phyloP scores from a whole-genome alignment of 2,113 vertebrate genomes.

The Macaca nemestrina region DNA sequence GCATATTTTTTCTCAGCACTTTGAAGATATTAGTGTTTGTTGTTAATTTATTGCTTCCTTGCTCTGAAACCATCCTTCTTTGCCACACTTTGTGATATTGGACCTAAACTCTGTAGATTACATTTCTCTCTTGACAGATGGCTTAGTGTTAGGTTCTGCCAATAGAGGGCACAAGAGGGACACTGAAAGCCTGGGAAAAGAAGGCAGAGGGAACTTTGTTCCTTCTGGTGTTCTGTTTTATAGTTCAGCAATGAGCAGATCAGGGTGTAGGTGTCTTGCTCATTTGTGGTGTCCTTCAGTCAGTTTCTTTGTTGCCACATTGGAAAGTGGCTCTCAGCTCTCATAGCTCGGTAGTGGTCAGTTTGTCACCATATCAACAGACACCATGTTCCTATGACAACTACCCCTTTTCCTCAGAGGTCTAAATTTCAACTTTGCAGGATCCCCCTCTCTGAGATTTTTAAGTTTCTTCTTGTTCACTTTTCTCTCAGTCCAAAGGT shows the following conservation, averaged over 20 bases:
- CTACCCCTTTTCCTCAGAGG: neutral
- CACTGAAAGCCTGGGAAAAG: neutral
- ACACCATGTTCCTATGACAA: neutral
- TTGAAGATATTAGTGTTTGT: neutral
- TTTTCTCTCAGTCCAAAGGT: neutral
- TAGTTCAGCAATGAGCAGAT: neutral
- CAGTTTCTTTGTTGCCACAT: neutral
- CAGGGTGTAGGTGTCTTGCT: neutral
- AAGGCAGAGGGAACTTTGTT: neutral
- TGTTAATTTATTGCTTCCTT: neutral
- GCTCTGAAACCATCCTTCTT: neutral
- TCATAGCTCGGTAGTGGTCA: neutral
- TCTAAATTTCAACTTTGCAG: neutral
- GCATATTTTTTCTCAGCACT: neutral
- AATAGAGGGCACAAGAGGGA: slow-evolving; percentile 49
- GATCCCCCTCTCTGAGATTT: neutral
- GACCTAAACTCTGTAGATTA: neutral
- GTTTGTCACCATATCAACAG: neutral
- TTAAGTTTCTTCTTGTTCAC: neutral
- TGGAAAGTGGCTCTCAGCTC: neutral
- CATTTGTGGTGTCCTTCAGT: neutral
- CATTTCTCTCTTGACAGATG: neutral
- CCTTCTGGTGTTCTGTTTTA: neutral
- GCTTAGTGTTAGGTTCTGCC: neutral
- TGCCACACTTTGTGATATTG: neutral